Evolutionary conservation across 1,140 invertebrate genomes (phyloP), one percentile per base, ranked within the genome.

Genomic region (Heterodera schachtii): DNA sequence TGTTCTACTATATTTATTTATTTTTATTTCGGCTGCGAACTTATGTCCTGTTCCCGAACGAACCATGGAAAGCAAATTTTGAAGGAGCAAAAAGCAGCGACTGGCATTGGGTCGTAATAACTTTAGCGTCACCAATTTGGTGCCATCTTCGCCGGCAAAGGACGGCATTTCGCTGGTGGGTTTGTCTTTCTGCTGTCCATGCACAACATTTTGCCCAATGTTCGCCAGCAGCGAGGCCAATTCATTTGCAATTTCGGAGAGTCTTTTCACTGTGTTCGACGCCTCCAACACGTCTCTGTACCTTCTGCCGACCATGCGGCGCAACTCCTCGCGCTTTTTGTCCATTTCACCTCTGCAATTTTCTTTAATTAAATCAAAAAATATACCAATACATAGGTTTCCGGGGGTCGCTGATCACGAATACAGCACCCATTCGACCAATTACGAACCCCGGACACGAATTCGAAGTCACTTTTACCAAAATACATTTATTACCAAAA

Each of bases 311-410:
- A 90, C 90, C 90, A 91, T 90, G 73, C 90, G 83, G 31, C 90
- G 88, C 13, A 90, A 82, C 41, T 90, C 90, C 79, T 91, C 90
- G 57, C 90, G 85, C 92, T 95, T 74, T 92, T 86, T 86, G 52
- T 89, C 89, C 71, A 86, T 83, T 81, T 89, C 86, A 80, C 49
- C 87, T 90, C 57, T 71, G 87, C 69, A 60, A n/a, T n/a, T n/a
- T n/a, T n/a, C n/a, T n/a, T n/a, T n/a, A n/a, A n/a, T n/a, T n/a
- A n/a, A n/a, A 31, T 31, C 31, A 31, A 31, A 31, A 31, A 31
- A 31, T 31, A 31, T 31, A 31, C 31, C 31, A 31, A 31, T 31
- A 31, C 31, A 31, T 31, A 31, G 31, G 31, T 31, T 31, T 31
- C 31, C 31, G 31, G 31, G n/a, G 31, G 31, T 31, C 31, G 31